Evolutionary conservation across 2,113 vertebrate genomes (phyloP).

Genomic region (Tapirus terrestris): DNA sequence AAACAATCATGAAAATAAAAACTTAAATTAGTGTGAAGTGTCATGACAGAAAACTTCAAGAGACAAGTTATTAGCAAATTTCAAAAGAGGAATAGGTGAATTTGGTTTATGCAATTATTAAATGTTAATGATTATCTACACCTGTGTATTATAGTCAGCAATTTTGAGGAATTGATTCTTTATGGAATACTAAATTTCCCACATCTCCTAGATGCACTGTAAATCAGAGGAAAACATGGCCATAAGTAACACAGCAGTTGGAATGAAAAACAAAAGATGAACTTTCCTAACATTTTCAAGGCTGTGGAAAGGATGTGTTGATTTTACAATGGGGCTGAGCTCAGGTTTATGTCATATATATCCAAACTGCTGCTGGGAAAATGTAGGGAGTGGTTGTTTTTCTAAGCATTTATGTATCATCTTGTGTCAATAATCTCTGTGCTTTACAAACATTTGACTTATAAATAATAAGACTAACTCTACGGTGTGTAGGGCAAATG

Average conservation of each 20-base stretch:
- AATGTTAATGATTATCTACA: constrained; percentile 51
- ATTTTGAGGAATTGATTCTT: constrained; percentile 16
- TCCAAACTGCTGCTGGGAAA: background rate
- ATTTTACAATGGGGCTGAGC: constrained; percentile 30
- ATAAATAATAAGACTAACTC: background rate
- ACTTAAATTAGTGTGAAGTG: constrained; percentile 25
- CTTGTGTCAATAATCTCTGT: background rate
- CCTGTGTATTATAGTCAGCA: constrained; percentile 3
- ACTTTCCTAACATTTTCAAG: constrained; percentile 41
- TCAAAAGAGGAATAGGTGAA: constrained; percentile 38
- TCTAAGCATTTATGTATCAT: background rate
- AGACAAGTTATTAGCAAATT: constrained; percentile 39
- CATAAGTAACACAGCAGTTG: background rate
- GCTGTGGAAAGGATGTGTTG: background rate
- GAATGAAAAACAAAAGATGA: background rate
- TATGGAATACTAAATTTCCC: constrained; percentile 30
- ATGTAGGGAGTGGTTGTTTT: background rate
- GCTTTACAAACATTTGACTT: background rate
- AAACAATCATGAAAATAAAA: background rate
- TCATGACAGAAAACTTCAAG: constrained; percentile 21
- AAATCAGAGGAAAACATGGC: background rate
- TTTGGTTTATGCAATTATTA: constrained; percentile 49
- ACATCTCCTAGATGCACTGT: background rate
- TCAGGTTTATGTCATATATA: background rate
- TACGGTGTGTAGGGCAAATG: background rate